phyloP scores from a whole-genome alignment of 2,113 vertebrate genomes.

The Corydoras maculifer region DNA sequence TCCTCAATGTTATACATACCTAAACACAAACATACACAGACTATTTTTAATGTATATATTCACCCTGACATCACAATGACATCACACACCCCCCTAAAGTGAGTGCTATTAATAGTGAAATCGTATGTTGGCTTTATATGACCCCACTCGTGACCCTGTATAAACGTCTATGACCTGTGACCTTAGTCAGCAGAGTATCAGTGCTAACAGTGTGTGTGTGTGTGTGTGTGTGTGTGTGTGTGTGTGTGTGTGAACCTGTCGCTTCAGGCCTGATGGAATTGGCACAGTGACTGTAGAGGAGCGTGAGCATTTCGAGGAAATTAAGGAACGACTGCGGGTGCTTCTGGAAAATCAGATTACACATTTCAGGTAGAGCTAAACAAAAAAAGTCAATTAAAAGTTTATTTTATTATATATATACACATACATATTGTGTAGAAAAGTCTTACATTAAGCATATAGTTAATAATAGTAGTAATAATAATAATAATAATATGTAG shows the following conservation, averaged over 20 bases:
- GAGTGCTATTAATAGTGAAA: conserved; percentile 1
- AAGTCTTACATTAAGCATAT: background rate
- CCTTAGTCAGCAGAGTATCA: conserved; percentile 6
- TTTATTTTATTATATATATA: too few relatives aligned
- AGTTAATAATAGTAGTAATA: background rate
- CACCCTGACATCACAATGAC: too few relatives aligned
- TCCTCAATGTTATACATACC: too few relatives aligned
- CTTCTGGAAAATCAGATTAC: conserved; percentile 98
- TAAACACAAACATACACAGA: too few relatives aligned
- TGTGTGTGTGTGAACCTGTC: conserved; percentile 19
- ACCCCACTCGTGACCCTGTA: conserved; percentile 8
- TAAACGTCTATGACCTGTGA: conserved; percentile 21
- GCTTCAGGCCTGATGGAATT: conserved; percentile 88
- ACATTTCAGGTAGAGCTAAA: conserved; percentile 83
- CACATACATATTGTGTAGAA: background rate
- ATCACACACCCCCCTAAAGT: background rate
- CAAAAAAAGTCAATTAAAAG: background rate
- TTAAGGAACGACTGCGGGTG: conserved; percentile 91
- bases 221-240: conserved; percentile 24
- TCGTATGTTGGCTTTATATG: conserved; percentile 1
- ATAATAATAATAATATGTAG: background rate
- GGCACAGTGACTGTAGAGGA: conserved; percentile 94
- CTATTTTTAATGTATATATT: too few relatives aligned
- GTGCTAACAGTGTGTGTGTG: conserved; percentile 23
- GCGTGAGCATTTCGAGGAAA: conserved; percentile 92